These are phyloP conservation scores for Drosophila leonis DNA, from an alignment of 2,888 invertebrate species.

Conservation along the genomic window DNA sequence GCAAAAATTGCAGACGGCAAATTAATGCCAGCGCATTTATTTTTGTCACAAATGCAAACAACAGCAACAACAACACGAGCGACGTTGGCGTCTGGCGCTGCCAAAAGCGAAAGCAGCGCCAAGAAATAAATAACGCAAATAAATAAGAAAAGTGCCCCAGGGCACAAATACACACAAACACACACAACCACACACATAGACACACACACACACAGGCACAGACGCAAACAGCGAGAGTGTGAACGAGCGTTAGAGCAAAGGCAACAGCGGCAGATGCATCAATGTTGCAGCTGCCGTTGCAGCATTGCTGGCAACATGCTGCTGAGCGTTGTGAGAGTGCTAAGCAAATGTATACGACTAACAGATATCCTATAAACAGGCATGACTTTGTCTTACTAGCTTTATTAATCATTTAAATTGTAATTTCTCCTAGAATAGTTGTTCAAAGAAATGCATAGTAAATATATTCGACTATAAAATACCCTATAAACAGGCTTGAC, in stretches of 20 bases:
- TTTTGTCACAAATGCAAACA: constrained; percentile 78
- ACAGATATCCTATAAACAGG: background rate
- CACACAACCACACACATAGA: constrained; percentile 18
- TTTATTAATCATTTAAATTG: background rate
- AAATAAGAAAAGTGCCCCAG: constrained; percentile 79
- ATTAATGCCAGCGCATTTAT: constrained; percentile 78
- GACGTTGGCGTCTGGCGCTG: constrained; percentile 70
- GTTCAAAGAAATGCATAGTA: background rate
- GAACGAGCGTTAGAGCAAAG: constrained; percentile 38
- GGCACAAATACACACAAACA: constrained; percentile 47
- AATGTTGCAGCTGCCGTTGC: constrained; percentile 45
- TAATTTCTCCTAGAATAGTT: background rate
- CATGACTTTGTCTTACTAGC: background rate
- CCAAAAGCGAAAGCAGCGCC: constrained; percentile 79
- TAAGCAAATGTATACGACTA: background rate
- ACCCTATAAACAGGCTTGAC: background rate
- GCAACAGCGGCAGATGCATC: constrained; percentile 33
- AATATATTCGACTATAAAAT: background rate
- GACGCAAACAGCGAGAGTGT: constrained; percentile 45
- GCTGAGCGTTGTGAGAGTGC: background rate
- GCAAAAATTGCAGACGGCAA: constrained; percentile 78
- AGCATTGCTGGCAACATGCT: constrained; percentile 28
- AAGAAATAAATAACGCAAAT: constrained; percentile 80
- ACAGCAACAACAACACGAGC: constrained; percentile 33
- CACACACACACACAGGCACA: background rate